Evolutionary conservation across 2,797 vertebrate genomes (phyloP).

Genomic region (Sebastes paucispinis): DNA sequence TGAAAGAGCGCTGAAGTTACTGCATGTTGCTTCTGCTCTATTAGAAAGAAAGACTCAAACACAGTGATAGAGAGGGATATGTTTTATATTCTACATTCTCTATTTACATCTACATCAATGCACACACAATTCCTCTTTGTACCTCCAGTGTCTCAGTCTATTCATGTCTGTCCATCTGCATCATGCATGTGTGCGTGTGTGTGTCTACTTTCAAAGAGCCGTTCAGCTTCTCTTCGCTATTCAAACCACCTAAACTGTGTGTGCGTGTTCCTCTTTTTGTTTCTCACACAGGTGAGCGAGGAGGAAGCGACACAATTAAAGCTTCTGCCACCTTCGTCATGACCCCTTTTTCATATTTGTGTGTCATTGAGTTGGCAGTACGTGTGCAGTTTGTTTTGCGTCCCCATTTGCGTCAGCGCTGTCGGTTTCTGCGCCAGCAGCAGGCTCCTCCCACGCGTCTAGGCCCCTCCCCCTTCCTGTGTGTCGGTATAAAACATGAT

Average conservation of each 20-base stretch:
- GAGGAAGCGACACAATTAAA: conserved; percentile 11
- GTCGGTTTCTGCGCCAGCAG: conserved; percentile 57
- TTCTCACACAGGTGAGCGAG: conserved; percentile 10
- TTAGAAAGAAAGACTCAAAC: conserved; percentile 7
- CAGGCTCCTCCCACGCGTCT: conserved; percentile 42
- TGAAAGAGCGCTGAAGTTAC: background rate
- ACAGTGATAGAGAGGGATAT: background rate
- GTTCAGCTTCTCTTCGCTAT: conserved; percentile 4
- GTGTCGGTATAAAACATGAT: conserved; percentile 57
- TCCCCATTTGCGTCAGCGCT: conserved; percentile 64
- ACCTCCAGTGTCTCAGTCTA: background rate
- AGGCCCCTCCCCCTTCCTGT: conserved; percentile 54
- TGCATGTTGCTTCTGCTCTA: background rate
- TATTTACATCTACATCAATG: background rate
- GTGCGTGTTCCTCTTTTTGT: background rate
- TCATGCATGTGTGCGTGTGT: background rate
- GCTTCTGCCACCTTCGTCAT: background rate
- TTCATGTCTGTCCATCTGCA: background rate
- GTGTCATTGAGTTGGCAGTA: background rate
- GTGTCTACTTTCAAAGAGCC: background rate
- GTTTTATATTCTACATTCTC: background rate
- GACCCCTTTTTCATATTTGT: background rate
- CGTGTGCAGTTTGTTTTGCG: conserved; percentile 32
- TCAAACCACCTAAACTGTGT: background rate
- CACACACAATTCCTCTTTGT: background rate